Conservation (phyloP, 1,140 invertebrate species). For the Pogonomyrmex barbatus region DNA sequence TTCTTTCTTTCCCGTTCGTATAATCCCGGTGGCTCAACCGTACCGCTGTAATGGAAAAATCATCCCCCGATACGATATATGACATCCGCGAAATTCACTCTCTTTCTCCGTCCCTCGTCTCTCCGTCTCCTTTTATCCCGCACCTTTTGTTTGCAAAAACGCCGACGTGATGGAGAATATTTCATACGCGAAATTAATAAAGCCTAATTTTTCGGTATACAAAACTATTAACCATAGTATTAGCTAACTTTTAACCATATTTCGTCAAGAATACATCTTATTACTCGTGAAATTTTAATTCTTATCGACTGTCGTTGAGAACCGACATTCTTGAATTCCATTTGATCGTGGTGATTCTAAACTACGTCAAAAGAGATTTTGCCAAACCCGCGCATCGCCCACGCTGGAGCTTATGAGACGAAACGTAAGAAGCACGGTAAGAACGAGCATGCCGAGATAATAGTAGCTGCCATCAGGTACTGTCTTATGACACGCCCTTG, state of each 20-base stretch:
- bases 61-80: constrained; percentile 56
- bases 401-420: not conserved
- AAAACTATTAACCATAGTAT: not conserved
- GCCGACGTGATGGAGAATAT: constrained; percentile 47
- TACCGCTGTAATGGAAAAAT: constrained; percentile 75
- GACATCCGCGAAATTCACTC: constrained; percentile 62
- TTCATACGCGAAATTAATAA: constrained; percentile 29
- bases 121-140: constrained; percentile 65
- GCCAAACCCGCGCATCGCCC: not conserved
- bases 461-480: constrained; percentile 33
- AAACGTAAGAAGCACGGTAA: constrained; percentile 19
- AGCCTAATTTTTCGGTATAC: constrained; percentile 45
- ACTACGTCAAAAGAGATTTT: not conserved
- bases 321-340: not conserved
- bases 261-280: constrained; percentile 1
- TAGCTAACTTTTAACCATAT: constrained; percentile 26
- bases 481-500: constrained; percentile 24
- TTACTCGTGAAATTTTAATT: not conserved
- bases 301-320: constrained; percentile 1
- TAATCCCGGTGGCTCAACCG: constrained; percentile 61
- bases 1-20: constrained; percentile 12
- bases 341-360: not conserved
- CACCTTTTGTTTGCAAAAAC: constrained; percentile 72
- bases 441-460: constrained; percentile 25
- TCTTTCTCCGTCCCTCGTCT: constrained; percentile 41